Evolutionary conservation across 2,113 vertebrate genomes (phyloP).

Genomic region (Rhabdomys dilectus): DNA sequence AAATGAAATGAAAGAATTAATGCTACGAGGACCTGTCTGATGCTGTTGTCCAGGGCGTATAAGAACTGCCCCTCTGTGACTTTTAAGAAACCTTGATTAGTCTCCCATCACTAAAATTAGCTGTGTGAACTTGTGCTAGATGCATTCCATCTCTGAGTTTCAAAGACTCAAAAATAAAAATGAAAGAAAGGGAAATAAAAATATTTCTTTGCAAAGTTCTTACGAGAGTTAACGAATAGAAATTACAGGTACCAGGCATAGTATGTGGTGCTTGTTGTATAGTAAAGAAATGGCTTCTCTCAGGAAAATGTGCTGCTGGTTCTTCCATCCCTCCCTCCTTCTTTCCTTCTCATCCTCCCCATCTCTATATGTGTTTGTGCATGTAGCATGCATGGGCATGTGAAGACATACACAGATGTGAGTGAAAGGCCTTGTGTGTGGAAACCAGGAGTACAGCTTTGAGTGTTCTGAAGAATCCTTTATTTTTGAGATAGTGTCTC

Average conservation of each 20-base stretch:
- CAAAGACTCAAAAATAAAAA: background rate
- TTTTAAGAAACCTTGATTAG: background rate
- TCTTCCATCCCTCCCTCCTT: background rate
- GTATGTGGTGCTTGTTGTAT: background rate
- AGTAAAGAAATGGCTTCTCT: background rate
- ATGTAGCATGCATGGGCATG: background rate
- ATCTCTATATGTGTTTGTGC: background rate
- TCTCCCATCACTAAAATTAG: background rate
- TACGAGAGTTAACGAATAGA: background rate
- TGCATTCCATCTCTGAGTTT: background rate
- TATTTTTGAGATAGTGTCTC: background rate
- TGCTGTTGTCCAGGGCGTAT: accelerated
- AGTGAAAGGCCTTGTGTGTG: background rate
- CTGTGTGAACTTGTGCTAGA: background rate
- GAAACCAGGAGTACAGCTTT: no score
- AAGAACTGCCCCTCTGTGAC: background rate
- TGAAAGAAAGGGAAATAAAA: background rate
- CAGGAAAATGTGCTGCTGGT: background rate
- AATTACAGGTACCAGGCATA: background rate
- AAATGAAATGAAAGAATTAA: background rate
- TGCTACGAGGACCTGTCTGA: accelerated
- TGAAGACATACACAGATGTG: background rate
- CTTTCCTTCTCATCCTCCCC: background rate
- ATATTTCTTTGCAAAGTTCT: background rate
- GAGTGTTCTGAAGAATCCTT: background rate